phyloP scores from a whole-genome alignment of 1,140 invertebrate genomes.

The Zophobas morio region DNA sequence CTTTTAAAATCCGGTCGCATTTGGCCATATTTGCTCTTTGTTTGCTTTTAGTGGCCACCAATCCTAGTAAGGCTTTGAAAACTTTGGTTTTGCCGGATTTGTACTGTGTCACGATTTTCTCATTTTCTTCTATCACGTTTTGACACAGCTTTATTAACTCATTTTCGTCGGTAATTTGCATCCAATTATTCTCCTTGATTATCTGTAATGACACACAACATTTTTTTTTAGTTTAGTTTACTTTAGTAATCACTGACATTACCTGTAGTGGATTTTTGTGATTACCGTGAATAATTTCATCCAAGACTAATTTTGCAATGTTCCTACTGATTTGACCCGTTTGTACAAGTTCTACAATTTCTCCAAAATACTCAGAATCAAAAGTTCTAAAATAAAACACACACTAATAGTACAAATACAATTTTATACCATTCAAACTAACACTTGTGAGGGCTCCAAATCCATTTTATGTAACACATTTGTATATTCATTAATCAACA shows the following conservation, averaged over 20 bases:
- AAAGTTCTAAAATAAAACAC: conserved; percentile 66
- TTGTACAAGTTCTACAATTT: conserved; percentile 75
- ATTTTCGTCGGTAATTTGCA: conserved; percentile 74
- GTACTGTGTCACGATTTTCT: conserved; percentile 77
- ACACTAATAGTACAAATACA: conserved; percentile 24
- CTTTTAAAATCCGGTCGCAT: conserved; percentile 74
- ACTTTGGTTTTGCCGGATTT: conserved; percentile 80
- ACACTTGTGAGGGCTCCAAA: conserved; percentile 73
- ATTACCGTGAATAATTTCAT: conserved; percentile 70
- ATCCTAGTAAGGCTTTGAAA: conserved; percentile 75
- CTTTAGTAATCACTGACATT: conserved; percentile 53
- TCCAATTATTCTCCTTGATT: conserved; percentile 75
- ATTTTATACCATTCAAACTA: conserved; percentile 59
- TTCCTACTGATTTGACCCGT: conserved; percentile 74
- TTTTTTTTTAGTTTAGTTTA: no score
- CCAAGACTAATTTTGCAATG: conserved; percentile 71
- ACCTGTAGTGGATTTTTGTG: conserved; percentile 68
- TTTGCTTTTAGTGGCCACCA: conserved; percentile 72
- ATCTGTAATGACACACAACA: conserved; percentile 69
- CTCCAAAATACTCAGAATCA: conserved; percentile 70
- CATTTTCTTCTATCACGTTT: conserved; percentile 76
- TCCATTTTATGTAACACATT: conserved; percentile 76
- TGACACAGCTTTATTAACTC: conserved; percentile 76
- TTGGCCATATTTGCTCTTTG: conserved; percentile 77
- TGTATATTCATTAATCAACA: conserved; percentile 78